Evolutionary conservation across 2,797 vertebrate species (phyloP).

Genomic region (Phataginus tricuspis): DNA sequence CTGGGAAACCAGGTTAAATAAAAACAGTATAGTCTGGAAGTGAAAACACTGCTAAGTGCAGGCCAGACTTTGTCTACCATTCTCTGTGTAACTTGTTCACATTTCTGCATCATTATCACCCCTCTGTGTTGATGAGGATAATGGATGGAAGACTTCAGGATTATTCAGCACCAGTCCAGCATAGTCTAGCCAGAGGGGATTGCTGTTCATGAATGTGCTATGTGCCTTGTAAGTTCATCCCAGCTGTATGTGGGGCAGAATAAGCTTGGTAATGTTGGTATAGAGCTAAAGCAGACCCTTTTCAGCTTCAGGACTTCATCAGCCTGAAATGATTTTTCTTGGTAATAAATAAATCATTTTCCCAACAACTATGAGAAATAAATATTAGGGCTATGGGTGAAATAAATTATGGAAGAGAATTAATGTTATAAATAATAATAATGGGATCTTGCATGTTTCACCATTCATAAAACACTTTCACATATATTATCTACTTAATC

Average conservation of each 20-base stretch:
- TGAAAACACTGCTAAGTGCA: not conserved
- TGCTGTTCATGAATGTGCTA: not conserved
- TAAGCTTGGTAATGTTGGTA: not conserved
- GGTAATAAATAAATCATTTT: conserved; percentile 19
- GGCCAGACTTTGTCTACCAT: not conserved
- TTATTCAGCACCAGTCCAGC: not conserved
- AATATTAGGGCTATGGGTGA: not conserved
- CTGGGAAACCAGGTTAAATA: not conserved
- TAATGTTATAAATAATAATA: not conserved
- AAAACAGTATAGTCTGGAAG: not conserved
- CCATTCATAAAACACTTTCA: not conserved
- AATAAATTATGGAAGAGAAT: not conserved
- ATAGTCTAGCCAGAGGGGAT: not conserved
- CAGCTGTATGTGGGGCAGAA: not conserved
- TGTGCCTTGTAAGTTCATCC: not conserved
- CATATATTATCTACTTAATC: not conserved
- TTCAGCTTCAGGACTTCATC: not conserved
- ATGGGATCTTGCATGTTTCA: not conserved
- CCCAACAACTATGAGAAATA: not conserved
- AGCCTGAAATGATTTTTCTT: conserved; percentile 29
- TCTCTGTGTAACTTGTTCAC: not conserved
- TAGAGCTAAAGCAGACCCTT: not conserved
- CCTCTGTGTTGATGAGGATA: not conserved
- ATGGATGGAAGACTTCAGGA: not conserved
- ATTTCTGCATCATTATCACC: not conserved